phyloP scores from a whole-genome alignment of 2,888 invertebrate species.

The Volucella zonaria region DNA sequence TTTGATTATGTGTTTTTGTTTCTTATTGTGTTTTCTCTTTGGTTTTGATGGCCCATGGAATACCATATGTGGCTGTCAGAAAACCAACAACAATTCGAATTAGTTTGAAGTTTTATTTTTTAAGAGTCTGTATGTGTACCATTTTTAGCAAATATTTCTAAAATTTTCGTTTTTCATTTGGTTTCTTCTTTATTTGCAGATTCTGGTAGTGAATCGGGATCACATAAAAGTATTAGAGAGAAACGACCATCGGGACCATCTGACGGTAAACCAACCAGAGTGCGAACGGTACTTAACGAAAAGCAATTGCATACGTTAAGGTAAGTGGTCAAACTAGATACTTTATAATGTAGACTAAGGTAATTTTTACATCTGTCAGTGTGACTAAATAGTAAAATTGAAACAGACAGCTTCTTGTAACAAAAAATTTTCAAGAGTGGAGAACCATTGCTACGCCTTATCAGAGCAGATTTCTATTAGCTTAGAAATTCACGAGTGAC shows the following conservation, averaged over 20 bases:
- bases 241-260: constrained; percentile 83
- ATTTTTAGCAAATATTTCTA: background rate
- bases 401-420: too few species aligned
- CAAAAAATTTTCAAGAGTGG: too few species aligned
- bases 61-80: constrained; percentile 49
- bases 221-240: constrained; percentile 90
- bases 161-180: constrained; percentile 38
- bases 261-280: constrained; percentile 98
- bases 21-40: background rate
- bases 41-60: constrained; percentile 45
- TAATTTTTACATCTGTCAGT: background rate
- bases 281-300: constrained; percentile 99
- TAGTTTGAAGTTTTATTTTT: background rate
- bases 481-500: too few species aligned
- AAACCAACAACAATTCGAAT: constrained; percentile 14
- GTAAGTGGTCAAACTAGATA: constrained; percentile 79
- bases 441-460: too few species aligned
- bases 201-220: constrained; percentile 95
- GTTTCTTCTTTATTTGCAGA: constrained; percentile 84
- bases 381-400: background rate
- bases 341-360: background rate
- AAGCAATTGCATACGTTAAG: constrained; percentile 98
- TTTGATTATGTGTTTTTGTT: background rate
- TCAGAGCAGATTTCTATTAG: too few species aligned
- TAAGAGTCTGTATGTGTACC: background rate